phyloP scores from a whole-genome alignment of 2,113 vertebrate species.

The Thinocorus orbignyianus region DNA sequence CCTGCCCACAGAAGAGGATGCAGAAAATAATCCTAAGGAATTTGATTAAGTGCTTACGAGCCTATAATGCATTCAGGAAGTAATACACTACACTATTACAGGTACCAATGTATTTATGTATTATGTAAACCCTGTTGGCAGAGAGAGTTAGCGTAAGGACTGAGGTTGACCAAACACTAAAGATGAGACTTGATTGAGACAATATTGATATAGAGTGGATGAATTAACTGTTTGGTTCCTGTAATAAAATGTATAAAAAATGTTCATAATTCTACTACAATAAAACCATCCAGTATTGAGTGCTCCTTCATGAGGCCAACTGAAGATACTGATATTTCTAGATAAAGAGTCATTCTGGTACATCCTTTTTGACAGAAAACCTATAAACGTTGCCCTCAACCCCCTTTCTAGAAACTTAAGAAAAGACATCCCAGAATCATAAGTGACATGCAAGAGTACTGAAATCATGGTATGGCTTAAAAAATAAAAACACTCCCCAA shows the following conservation, averaged over 20 bases:
- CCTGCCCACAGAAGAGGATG: neutral
- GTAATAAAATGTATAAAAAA: neutral
- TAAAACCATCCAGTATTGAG: neutral
- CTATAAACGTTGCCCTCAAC: neutral
- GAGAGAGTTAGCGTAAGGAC: neutral
- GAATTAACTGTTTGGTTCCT: neutral
- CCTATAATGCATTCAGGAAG: constrained; percentile 19
- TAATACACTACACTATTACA: neutral
- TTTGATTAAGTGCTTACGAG: constrained; percentile 47
- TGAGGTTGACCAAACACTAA: neutral
- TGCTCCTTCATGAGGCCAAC: neutral
- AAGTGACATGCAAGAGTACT: neutral
- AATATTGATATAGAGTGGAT: neutral
- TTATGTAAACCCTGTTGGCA: neutral
- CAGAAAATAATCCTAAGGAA: constrained; percentile 18
- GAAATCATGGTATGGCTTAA: neutral
- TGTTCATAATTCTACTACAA: neutral
- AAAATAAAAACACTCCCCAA: neutral
- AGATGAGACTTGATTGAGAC: neutral
- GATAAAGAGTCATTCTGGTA: neutral
- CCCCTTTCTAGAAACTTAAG: neutral
- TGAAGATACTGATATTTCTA: neutral
- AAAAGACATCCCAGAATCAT: neutral
- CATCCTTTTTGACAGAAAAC: neutral
- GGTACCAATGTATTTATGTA: neutral